Evolutionary conservation across 92 coral and sea anemone species (phyloP).

Genomic region (Porites divaricata): DNA sequence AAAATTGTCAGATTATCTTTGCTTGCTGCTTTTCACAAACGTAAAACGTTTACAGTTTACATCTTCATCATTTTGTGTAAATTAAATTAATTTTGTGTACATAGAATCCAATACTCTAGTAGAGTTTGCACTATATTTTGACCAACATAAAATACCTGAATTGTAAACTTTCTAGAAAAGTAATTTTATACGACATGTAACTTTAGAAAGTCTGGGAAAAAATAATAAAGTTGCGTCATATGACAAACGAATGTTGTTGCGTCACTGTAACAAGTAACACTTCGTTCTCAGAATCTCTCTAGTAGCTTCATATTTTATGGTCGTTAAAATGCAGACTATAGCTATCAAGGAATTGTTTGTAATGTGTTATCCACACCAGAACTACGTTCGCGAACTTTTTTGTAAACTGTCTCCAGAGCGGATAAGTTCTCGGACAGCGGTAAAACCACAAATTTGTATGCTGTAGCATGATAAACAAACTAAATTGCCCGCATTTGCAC

Average conservation of each 20-base stretch:
- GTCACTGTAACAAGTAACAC: neutral
- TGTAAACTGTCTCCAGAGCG: no score
- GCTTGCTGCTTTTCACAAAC: neutral
- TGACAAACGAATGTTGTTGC: neutral
- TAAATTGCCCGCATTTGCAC: no score
- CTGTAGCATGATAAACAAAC: no score
- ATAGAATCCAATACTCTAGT: neutral
- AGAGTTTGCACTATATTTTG: slow-evolving; percentile 32
- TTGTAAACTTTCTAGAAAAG: slow-evolving; percentile 18
- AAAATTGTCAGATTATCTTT: neutral
- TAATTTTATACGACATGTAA: slow-evolving; percentile 27
- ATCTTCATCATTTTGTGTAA: slow-evolving; percentile 1
- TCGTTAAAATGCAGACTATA: no score
- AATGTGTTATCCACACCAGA: no score
- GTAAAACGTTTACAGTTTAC: neutral
- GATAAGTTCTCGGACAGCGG: no score
- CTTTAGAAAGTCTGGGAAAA: neutral
- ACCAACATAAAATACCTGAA: slow-evolving; percentile 21
- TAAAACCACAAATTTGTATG: no score
- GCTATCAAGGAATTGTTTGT: no score
- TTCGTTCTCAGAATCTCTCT: neutral
- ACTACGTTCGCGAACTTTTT: no score
- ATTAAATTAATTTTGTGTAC: slow-evolving; percentile 13
- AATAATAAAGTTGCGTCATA: slow-evolving; percentile 34
- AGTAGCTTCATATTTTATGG: no score